Evolutionary conservation across 1,140 invertebrate species (phyloP).

Genomic region (Pollicipes pollicipes): DNA sequence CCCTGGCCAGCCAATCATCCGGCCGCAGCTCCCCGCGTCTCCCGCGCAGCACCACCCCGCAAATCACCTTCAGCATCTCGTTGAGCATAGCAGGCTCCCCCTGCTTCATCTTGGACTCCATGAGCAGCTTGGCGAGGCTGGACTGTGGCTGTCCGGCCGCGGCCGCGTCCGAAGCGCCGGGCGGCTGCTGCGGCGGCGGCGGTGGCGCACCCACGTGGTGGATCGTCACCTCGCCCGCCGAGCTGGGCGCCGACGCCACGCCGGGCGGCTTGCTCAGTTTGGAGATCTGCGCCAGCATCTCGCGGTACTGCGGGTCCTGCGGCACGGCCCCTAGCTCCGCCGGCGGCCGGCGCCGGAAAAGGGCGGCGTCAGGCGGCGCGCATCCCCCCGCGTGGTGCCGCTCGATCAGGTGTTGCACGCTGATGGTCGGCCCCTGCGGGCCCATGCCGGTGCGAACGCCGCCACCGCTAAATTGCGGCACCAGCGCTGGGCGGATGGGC

Average conservation of each 20-base stretch:
- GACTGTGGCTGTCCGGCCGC: slow-evolving; percentile 9
- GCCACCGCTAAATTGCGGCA: slow-evolving; percentile 8
- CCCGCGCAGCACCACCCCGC: too few species aligned
- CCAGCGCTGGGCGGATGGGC: slow-evolving; percentile 16
- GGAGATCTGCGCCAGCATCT: slow-evolving; percentile 55
- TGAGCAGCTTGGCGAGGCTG: slow-evolving; percentile 32
- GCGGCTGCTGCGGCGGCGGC: too few species aligned
- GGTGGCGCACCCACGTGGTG: not conserved
- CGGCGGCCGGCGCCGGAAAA: slow-evolving; percentile 4
- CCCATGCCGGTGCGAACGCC: slow-evolving; percentile 25
- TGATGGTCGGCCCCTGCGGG: slow-evolving; percentile 51
- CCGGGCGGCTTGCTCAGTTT: slow-evolving; percentile 33
- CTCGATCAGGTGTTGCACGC: slow-evolving; percentile 62
- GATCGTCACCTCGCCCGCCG: not conserved
- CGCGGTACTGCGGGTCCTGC: slow-evolving; percentile 38
- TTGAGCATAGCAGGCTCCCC: not conserved
- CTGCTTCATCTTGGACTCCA: slow-evolving; percentile 27
- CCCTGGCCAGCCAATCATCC: too few species aligned
- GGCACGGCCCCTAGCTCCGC: not conserved
- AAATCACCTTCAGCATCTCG: not conserved
- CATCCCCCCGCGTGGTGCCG: slow-evolving; percentile 47
- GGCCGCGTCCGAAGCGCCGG: not conserved
- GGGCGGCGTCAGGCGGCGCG: slow-evolving; percentile 7
- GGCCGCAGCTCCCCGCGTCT: too few species aligned
- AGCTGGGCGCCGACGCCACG: not conserved